Percentiles rank a stretch among this genome's conserved stretches.
phyloP scores from a whole-genome alignment of 2,113 vertebrate genomes.

The Astur gentilis region DNA sequence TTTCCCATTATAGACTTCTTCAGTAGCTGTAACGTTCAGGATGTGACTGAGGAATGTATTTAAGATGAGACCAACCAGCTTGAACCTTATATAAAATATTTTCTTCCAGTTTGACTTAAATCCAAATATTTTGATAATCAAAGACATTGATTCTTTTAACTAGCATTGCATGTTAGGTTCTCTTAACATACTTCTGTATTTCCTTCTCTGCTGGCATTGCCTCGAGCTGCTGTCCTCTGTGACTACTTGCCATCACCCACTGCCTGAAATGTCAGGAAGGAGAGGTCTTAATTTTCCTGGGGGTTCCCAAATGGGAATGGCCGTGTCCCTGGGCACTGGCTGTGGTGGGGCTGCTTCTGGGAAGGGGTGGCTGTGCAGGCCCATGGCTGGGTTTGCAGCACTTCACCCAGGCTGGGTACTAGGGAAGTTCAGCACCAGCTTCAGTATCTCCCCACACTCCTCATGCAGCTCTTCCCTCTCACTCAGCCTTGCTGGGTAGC shows the following conservation, averaged over 20 bases:
- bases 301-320: neutral
- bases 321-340: accelerated
- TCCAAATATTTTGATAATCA: neutral
- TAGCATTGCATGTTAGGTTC: neutral
- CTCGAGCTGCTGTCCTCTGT: neutral
- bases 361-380: neutral
- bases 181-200: neutral
- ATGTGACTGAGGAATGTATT: neutral
- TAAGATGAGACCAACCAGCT: neutral
- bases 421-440: accelerated
- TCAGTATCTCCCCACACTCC: accelerated
- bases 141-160: neutral
- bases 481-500: neutral
- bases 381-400: neutral
- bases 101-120: neutral
- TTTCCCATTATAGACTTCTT: neutral
- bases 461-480: neutral
- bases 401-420: neutral
- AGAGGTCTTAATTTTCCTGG: neutral
- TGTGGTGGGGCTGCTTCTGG: neutral
- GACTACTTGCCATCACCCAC: neutral
- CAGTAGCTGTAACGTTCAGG: neutral
- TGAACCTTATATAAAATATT: neutral
- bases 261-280: neutral
- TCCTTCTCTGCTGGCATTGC: accelerated